Percentiles rank a stretch among this genome's conserved stretches.
phyloP scores from a whole-genome alignment of 2,888 invertebrate genomes.

The Tenodera sinensis region DNA sequence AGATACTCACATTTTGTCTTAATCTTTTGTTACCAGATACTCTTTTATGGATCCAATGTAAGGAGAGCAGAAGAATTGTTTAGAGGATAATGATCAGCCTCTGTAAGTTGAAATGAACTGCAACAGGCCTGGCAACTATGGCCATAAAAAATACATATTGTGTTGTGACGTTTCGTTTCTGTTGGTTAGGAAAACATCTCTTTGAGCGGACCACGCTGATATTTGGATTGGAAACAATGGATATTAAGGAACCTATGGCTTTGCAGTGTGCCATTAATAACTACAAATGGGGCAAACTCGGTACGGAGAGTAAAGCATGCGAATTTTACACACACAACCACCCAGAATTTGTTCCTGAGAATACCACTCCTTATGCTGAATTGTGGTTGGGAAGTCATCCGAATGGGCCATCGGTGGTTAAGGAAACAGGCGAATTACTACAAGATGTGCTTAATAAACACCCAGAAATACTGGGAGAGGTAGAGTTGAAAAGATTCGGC shows the following conservation, averaged over 20 bases:
- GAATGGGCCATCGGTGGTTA: slow-evolving; percentile 75
- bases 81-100: no score
- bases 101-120: no score
- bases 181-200: no score
- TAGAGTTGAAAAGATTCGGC: slow-evolving; percentile 61
- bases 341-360: slow-evolving; percentile 56
- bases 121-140: no score
- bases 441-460: slow-evolving; percentile 58
- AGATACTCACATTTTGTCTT: no score
- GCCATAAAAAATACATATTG: no score
- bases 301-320: slow-evolving; percentile 74
- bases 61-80: no score
- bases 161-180: no score
- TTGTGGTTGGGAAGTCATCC: slow-evolving; percentile 98
- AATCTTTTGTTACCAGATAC: no score
- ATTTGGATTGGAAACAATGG: no score
- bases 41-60: no score
- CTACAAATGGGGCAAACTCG: slow-evolving; percentile 91
- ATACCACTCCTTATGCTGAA: slow-evolving; percentile 76
- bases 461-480: slow-evolving; percentile 62
- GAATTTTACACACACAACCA: slow-evolving; percentile 61
- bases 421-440: slow-evolving; percentile 52
- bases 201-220: no score
- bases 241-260: slow-evolving; percentile 57
- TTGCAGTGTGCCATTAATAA: slow-evolving; percentile 75